These are phyloP conservation scores for Ypsolopha scabrella DNA, from an alignment of 2,888 invertebrate species.

Conservation along the genomic window DNA sequence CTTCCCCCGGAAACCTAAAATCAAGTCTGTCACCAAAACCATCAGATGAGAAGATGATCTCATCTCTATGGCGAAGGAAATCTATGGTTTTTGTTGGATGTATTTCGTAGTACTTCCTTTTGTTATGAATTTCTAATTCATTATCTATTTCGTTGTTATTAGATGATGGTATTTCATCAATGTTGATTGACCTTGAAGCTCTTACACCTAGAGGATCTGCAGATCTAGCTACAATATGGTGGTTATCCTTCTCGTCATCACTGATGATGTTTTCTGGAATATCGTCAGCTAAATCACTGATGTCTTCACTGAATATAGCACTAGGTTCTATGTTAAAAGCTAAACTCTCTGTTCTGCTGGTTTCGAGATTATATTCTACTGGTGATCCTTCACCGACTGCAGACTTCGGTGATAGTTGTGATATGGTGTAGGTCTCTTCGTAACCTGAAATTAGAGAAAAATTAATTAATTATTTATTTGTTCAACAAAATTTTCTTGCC, in stretches of 20 bases:
- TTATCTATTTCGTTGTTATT: slow-evolving; percentile 72
- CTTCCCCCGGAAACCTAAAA: slow-evolving; percentile 79
- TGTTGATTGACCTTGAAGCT: slow-evolving; percentile 64
- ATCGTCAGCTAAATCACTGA: slow-evolving; percentile 16
- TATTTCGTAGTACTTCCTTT: slow-evolving; percentile 63
- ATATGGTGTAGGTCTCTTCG: slow-evolving; percentile 71
- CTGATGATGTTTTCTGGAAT: slow-evolving; percentile 16
- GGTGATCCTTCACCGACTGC: slow-evolving; percentile 28
- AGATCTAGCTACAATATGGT: slow-evolving; percentile 63
- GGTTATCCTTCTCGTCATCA: slow-evolving; percentile 35
- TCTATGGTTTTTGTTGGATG: slow-evolving; percentile 67
- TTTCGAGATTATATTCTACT: slow-evolving; percentile 29
- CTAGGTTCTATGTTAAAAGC: slow-evolving; percentile 55
- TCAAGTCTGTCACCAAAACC: slow-evolving; percentile 54
- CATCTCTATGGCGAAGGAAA: slow-evolving; percentile 35
- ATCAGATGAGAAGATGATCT: slow-evolving; percentile 45
- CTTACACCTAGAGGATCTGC: slow-evolving; percentile 61
- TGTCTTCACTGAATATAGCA: slow-evolving; percentile 27
- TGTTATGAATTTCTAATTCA: slow-evolving; percentile 62
- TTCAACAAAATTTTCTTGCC: background rate
- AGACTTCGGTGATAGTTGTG: slow-evolving; percentile 79
- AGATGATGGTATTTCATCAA: slow-evolving; percentile 58
- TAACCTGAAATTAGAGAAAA: slow-evolving; percentile 51
- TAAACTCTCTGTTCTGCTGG: slow-evolving; percentile 38
- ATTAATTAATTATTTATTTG: background rate